Evolutionary conservation across 2,888 invertebrate species (phyloP), one percentile per base, ranked within the genome.

Genomic region (Rhagonycha lutea): DNA sequence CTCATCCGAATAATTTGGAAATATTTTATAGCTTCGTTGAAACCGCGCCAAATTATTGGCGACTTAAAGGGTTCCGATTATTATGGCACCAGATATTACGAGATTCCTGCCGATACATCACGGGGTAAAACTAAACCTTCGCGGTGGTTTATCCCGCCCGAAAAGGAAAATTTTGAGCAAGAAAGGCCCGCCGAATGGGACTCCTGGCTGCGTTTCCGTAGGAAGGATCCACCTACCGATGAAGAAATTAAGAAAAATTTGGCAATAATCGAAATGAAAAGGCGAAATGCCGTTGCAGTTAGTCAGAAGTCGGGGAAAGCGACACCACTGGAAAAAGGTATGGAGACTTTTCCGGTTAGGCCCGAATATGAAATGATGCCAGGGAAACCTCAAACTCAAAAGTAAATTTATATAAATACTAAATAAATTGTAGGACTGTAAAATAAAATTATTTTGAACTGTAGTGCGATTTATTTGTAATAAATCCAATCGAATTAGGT

Each of bases 131-230:
- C 92, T 68, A 92, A 90, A 79, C 85, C 92, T 0, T 89, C 90
- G 0, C 88, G 96, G 69, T 95, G 93, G 92, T 96, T 94, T 87
- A 92, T 91, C 70, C 94, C 95, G 0, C 87, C 89, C 0, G 88
- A 89, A 65, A 90, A 91, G 14, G 89, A 90, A 62, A 91, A 92
- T 76, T 94, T 94, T 82, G 91, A 93, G 79, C 92, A 93, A 84
- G 94, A 95, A 83, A 84, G 95, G 82, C 95, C 96, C 0, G 91
- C 94, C 0, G 96, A 96, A 87, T 97, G 97, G 97, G 95, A 96
- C 85, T 90, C 96, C 8, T 97, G 96, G 96, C 87, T 97, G 68
- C 89, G 96, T 80, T 90, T 91, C 80, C 81, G 88, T 74, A 86
- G 92, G 81, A 83, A 82, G 2, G 89, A 91, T 0, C 93, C 95